Evolutionary conservation across 2,888 invertebrate genomes (phyloP).

Genomic region (Ormia ochracea): DNA sequence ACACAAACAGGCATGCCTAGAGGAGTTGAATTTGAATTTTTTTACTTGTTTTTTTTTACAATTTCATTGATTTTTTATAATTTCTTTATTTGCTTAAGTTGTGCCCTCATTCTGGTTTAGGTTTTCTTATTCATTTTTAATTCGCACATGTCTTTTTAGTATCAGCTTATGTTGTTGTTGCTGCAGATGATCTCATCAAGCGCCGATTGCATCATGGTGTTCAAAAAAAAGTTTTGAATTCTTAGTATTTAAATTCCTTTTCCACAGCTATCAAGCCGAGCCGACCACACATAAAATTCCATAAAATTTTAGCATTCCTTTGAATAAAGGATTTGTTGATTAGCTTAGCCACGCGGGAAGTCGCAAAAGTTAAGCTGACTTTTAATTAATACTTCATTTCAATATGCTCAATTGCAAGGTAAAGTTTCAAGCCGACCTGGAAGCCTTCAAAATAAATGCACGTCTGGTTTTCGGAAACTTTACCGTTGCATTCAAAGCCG

Average conservation of each 20-base stretch:
- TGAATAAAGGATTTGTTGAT: not conserved
- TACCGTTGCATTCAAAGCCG: too few relatives aligned
- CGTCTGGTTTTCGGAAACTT: too few relatives aligned
- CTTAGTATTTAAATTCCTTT: conserved; percentile 15
- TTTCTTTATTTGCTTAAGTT: conserved; percentile 41
- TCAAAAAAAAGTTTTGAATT: conserved; percentile 16
- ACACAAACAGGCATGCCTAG: too few relatives aligned
- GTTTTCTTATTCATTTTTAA: not conserved
- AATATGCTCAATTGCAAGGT: too few relatives aligned
- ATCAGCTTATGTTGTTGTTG: conserved; percentile 38
- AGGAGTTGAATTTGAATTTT: not conserved
- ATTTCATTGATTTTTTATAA: not conserved
- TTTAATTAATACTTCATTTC: too few relatives aligned
- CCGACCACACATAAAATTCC: conserved; percentile 4
- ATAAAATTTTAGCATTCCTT: not conserved
- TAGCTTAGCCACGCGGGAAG: not conserved
- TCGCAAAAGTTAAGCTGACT: too few relatives aligned
- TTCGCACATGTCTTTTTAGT: conserved; percentile 27
- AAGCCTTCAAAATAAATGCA: too few relatives aligned
- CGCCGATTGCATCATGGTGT: conserved; percentile 56
- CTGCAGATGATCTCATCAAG: conserved; percentile 48
- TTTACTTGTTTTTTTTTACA: conserved; percentile 5
- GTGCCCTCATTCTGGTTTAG: conserved; percentile 8
- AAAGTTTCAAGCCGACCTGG: too few relatives aligned
- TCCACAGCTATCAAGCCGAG: not conserved